Conservation (phyloP, 92 coral and sea anemone species). For the Heliopora coerulea region DNA sequence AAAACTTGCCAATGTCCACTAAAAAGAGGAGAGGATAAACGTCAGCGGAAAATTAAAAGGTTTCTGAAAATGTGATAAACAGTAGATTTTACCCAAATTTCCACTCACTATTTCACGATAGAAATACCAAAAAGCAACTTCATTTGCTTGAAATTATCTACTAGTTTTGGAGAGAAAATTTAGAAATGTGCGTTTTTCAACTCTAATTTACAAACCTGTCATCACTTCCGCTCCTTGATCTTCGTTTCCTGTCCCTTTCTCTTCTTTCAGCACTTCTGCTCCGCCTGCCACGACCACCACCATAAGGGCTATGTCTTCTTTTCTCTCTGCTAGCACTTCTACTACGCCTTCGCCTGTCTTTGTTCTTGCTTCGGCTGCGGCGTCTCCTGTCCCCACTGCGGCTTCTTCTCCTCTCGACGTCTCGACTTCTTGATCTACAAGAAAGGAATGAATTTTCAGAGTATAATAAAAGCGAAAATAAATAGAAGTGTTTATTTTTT, state of each 20-base stretch:
- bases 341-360: constrained; percentile 40
- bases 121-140: too few relatives aligned
- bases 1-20: constrained; percentile 37
- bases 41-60: too few relatives aligned
- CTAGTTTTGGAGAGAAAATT: too few relatives aligned
- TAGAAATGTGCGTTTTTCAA: too few relatives aligned
- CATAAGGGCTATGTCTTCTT: constrained; percentile 37
- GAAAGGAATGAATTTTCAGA: too few relatives aligned
- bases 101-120: too few relatives aligned
- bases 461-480: too few relatives aligned
- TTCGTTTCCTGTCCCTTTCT: constrained; percentile 1
- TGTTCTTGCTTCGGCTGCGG: constrained; percentile 68
- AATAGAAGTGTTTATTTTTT: too few relatives aligned
- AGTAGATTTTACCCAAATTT: too few relatives aligned
- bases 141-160: too few relatives aligned
- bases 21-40: background rate
- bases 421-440: constrained; percentile 48
- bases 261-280: constrained; percentile 17
- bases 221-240: constrained; percentile 35
- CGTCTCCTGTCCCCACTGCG: constrained; percentile 66
- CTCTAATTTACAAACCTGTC: too few relatives aligned
- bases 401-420: constrained; percentile 49
- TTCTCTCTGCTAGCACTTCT: constrained; percentile 46
- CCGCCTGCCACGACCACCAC: constrained; percentile 47
- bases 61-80: too few relatives aligned